Evolutionary conservation across 1,140 invertebrate genomes (phyloP), one percentile per base, ranked within the genome.

Genomic region (Drosophila arizonae): DNA sequence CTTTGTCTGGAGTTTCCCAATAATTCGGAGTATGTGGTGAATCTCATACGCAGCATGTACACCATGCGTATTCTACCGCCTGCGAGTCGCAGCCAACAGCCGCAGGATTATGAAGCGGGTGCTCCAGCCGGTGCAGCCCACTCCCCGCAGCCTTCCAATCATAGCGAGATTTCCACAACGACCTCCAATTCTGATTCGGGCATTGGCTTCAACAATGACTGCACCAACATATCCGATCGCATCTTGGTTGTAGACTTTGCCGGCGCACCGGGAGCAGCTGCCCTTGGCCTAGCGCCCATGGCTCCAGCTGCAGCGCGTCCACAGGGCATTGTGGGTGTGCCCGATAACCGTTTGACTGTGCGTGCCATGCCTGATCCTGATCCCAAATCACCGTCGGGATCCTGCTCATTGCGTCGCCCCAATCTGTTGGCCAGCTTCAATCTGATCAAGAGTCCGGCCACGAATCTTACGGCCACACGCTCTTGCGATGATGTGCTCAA

Each of bases 181-280:
- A 97, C 96, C 1, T 98, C 97, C 73, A 99, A 98, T 90, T 98
- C 97, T 77, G 98, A 99, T 92, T 98, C 97, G 15, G 97, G 97
- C 0, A 97, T 98, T 62, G 97, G 97, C 0, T 98, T 98, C 84
- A 95, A 96, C 72, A 97, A 97, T 84, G 96, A 98, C 72, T 95
- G 95, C 85, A 94, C 95, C 43, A 95, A 96, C 84, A 94, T 96
- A 64, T 95, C 95, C 1, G 96, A 97, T 92, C 93, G 95, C 55
- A 97, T 97, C 74, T 93, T 96, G 50, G 94, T 97, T 0, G 95
- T 96, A 0, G 96, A 97, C 88, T 96, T 96, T 85, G 94, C 95
- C 9, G 80, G 73, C 4, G 72, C 57, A 0, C 61, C 36, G 10
- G 84, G 54, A 21, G 80, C 60, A 6, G 72, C 43, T 13, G 54